Base-by-base conservation (phyloP, 1,140 invertebrate genomes). In the Halesus radiatus region DNA sequence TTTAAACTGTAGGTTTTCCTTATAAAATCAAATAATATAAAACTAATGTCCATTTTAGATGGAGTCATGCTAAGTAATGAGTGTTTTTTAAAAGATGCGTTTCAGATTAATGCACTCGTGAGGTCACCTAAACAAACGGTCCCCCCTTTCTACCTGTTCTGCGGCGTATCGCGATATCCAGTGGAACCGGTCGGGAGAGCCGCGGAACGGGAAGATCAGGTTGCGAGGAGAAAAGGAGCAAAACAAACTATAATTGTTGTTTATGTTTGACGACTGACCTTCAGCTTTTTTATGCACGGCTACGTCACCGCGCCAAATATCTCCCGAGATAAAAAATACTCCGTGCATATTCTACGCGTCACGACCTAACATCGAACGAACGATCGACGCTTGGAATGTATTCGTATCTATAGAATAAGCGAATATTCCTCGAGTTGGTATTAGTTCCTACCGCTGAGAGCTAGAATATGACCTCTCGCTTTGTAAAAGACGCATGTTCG, bases 181-280 rank as follows among this genome's bases (percentile, higher is more conserved):
- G 72, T 58, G 37, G 3, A 75, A 75, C 72, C 53, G 72, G 72
- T 75, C 53, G 72, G 53, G 52, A 75, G 72, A 18, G 53, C 53
- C n/a, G 16, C 16, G 5, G 29, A 75, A 75, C 72, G 72, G 72
- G 72, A 75, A 32, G 72, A 75, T 58, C 72, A 58, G 32, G 53
- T 75, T 53, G 68, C 72, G 58, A 26, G 26, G 72, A 75, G 54
- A 58, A 75, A 75, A 56, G 72, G 52, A 75, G 7, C 10, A 75
- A 75, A 75, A 75, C 23, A 75, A 58, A 58, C 37, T 53, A 58
- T 56, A 75, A 75, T 56, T 58, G 72, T 75, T 75, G 72, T 75
- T 75, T 75, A 56, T 75, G 72, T 75, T 75, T 58, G n/a, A 32
- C 20, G 26, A n/a, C n/a, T 75, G 72, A 75, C 72, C 72, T 75